Conservation (phyloP, 2,113 vertebrate species). For the Dascyllus trimaculatus region DNA sequence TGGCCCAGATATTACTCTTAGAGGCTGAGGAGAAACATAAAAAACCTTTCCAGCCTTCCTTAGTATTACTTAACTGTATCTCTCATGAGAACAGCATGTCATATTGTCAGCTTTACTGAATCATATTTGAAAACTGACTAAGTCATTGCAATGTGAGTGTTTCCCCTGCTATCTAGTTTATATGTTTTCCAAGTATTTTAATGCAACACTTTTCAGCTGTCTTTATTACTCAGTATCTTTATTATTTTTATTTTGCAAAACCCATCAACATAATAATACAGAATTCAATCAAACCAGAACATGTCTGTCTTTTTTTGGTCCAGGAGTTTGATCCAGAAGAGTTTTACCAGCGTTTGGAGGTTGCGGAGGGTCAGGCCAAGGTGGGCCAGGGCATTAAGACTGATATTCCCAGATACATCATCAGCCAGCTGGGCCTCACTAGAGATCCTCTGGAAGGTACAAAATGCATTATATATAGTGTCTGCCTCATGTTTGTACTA, state of each 20-base stretch:
- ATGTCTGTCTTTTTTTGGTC: neutral
- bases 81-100: neutral
- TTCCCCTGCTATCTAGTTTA: neutral
- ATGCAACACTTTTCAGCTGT: neutral
- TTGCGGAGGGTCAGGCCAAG: conserved; percentile 93
- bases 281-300: neutral
- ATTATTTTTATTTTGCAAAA: neutral
- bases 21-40: neutral
- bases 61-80: neutral
- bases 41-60: neutral
- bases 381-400: conserved; percentile 93
- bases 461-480: neutral
- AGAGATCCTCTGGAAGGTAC: conserved; percentile 93
- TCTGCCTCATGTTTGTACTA: neutral
- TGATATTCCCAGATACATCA: conserved; percentile 94
- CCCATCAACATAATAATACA: neutral
- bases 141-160: neutral
- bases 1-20: neutral
- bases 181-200: too few species aligned
- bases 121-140: neutral
- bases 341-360: conserved; percentile 95
- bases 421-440: conserved; percentile 92
- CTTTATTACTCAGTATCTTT: too few species aligned
- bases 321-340: conserved; percentile 97
- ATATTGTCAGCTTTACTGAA: neutral